These are phyloP conservation scores for Thymelicus lineola DNA, from an alignment of 2,888 invertebrate genomes.

Conservation along the genomic window DNA sequence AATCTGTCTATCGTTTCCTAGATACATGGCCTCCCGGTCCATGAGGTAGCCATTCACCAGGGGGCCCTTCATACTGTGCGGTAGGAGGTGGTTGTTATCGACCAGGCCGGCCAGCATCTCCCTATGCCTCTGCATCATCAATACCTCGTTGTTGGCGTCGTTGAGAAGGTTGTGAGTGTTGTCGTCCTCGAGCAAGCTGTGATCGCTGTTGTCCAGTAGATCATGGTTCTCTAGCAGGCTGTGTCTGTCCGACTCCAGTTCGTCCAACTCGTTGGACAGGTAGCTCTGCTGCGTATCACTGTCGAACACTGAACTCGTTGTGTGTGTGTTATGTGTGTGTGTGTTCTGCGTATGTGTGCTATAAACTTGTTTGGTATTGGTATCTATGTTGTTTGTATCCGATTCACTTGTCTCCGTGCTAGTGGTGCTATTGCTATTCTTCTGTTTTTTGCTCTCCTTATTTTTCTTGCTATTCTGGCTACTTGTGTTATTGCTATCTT, in stretches of 20 bases:
- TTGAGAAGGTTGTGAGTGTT: slow-evolving; percentile 71
- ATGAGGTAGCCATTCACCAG: slow-evolving; percentile 71
- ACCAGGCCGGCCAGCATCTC: slow-evolving; percentile 74
- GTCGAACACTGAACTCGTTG: slow-evolving; percentile 65
- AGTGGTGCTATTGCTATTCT: slow-evolving; percentile 71
- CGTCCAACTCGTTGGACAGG: slow-evolving; percentile 74
- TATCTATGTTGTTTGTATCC: slow-evolving; percentile 44
- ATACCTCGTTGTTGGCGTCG: slow-evolving; percentile 67
- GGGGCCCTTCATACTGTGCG: slow-evolving; percentile 65
- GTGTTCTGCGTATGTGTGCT: slow-evolving; percentile 42
- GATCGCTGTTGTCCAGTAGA: slow-evolving; percentile 76
- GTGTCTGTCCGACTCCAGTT: slow-evolving; percentile 80
- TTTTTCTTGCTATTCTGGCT: slow-evolving; percentile 70
- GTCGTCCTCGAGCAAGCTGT: slow-evolving; percentile 75
- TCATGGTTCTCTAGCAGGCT: slow-evolving; percentile 79
- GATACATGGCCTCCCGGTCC: slow-evolving; percentile 68
- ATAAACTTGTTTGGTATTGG: slow-evolving; percentile 47
- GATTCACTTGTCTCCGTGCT: slow-evolving; percentile 66
- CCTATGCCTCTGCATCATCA: slow-evolving; percentile 74
- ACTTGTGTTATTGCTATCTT: slow-evolving; percentile 78
- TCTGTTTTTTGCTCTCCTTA: slow-evolving; percentile 82
- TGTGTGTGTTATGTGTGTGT: slow-evolving; percentile 41
- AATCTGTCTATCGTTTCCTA: slow-evolving; percentile 73
- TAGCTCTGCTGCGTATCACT: slow-evolving; percentile 65
- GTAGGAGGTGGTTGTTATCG: slow-evolving; percentile 68